phyloP scores from a whole-genome alignment of 2,113 vertebrate species.

The Nesoenas mayeri region DNA sequence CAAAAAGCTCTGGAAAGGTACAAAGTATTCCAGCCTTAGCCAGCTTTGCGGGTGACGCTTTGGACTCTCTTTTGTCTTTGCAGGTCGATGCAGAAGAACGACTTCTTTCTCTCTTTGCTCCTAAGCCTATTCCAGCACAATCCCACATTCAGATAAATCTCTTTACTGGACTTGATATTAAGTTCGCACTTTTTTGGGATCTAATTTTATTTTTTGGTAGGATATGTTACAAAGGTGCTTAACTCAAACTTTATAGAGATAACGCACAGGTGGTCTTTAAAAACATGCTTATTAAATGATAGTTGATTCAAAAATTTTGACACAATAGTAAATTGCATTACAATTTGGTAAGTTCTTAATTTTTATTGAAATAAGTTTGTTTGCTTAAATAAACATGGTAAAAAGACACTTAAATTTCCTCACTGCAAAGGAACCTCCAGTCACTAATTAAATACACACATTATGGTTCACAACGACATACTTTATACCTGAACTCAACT shows the following conservation, averaged over 20 bases:
- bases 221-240: not conserved
- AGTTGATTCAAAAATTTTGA: not conserved
- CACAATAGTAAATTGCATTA: not conserved
- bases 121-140: no score
- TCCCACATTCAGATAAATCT: not conserved
- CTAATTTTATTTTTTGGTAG: not conserved
- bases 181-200: not conserved
- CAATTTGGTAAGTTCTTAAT: not conserved
- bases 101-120: no score
- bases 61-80: not conserved
- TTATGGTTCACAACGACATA: not conserved
- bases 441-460: not conserved
- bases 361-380: not conserved
- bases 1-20: not conserved
- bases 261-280: not conserved
- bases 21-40: not conserved
- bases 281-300: not conserved
- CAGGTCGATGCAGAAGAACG: not conserved
- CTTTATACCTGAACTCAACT: conserved; percentile 4
- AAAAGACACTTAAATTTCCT: not conserved
- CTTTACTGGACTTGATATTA: not conserved
- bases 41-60: not conserved
- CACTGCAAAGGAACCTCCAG: not conserved
- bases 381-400: not conserved
- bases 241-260: not conserved